Evolutionary conservation across 2,797 vertebrate species (phyloP).

Genomic region (Oryzias sinensis): DNA sequence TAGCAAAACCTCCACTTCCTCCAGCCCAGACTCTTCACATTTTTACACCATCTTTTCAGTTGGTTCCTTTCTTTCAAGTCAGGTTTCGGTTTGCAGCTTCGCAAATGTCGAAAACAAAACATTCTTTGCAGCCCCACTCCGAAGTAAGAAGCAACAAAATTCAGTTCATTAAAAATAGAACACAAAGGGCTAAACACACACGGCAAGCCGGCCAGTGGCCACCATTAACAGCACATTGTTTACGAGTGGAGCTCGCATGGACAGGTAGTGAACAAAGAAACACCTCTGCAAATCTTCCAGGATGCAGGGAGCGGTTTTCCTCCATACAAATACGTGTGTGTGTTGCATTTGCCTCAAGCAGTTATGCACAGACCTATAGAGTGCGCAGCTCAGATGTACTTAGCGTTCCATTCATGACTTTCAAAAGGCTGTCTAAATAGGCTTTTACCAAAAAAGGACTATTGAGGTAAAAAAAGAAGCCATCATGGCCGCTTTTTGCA

Average conservation of each 20-base stretch:
- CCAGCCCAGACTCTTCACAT: conserved; percentile 30
- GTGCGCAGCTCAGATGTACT: conserved; percentile 42
- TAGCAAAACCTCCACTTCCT: conserved; percentile 24
- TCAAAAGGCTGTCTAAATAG: conserved; percentile 51
- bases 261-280: conserved; percentile 69
- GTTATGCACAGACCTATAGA: conserved; percentile 21
- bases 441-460: conserved; percentile 23
- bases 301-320: conserved; percentile 20
- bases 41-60: not conserved
- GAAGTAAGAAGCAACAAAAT: conserved; percentile 32
- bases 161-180: conserved; percentile 67
- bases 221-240: conserved; percentile 49
- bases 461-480: conserved; percentile 27
- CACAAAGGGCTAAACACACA: conserved; percentile 1
- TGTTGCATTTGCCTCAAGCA: conserved; percentile 13
- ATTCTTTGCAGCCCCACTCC: conserved; percentile 29
- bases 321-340: conserved; percentile 1
- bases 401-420: conserved; percentile 44
- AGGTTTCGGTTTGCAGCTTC: conserved; percentile 2
- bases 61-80: conserved; percentile 12
- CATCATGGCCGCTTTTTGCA: conserved; percentile 35
- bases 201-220: conserved; percentile 14
- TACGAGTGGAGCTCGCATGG: conserved; percentile 49
- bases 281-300: conserved; percentile 54
- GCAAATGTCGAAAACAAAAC: not conserved